Evolutionary conservation across 1,140 invertebrate genomes (phyloP), one percentile per base, ranked within the genome.

Genomic region (Ditylenchus dipsaci): DNA sequence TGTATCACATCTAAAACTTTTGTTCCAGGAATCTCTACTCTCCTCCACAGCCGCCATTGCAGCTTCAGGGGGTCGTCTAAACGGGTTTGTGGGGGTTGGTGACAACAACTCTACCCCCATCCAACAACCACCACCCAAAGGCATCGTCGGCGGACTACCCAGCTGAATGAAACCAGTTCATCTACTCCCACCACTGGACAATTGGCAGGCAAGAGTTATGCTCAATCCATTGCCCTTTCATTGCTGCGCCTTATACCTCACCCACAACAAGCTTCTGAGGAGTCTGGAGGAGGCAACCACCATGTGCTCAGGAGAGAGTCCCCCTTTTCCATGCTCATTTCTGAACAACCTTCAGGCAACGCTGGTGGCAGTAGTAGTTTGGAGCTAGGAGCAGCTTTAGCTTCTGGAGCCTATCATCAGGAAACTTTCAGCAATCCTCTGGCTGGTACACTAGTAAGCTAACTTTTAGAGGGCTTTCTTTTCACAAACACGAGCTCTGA

Each of bases 51-150:
- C 29, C 19, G n/a, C 59, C 59, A 43, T 19, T 5, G 59, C 19
- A 21, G n/a, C 59, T 8, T 19, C 38, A 61, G 38, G 29, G 8
- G 69, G 58, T 15, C 69, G 59, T 43, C 30, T 71, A 33, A 76
- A 76, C 68, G 75, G 75, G 1, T 80, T 76, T 67, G 77, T 67
- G 15, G 74, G 78, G 30, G 65, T 45, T 27, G 74, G 72, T 15
- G 69, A 21, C 13, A 11, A 11, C 21, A 45, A 11, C 43, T 49
- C 38, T 65, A 56, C 29, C 43, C 23, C 27, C 49, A 27, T 19
- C 27, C 64, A 56, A 59, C 64, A 53, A 45, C 11, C 43, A 45
- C 43, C n/a, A 53, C 49, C 15, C 49, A 53, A 19, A 53, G 49
- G 15, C 49, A 53, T 53, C n/a, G 49, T 21, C 49, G 49, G 8